Base-by-base conservation (phyloP, 2,888 invertebrate genomes). In the Dryocosmus kuriphilus region DNA sequence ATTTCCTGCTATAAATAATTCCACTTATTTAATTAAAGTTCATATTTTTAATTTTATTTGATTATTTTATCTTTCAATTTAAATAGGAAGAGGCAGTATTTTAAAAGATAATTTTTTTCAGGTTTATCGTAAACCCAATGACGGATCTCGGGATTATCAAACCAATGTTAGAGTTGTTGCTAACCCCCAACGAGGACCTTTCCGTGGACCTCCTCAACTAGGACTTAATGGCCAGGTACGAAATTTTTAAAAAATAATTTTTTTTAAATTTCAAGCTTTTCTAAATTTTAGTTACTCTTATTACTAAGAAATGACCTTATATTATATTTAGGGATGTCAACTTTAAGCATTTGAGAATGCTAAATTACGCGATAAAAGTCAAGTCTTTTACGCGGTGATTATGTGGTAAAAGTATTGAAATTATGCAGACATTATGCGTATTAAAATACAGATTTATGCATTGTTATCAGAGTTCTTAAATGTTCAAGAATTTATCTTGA, bases 141-240 rank as follows among this genome's bases (percentile, higher is more conserved):
- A 32, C 22, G 30, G n/a, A 35, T 6, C 63, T 35, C 27, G 27
- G 11, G 61, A 61, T 61, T 24, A 27, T 61, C 61, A 30, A 16
- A 30, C 24, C 14, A n/a, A 24, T 27, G 65, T 73, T 4, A 51
- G 73, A 51, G 41, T 46, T 6, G 75, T 46, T 27, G 38, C 24
- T 24, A 63, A 75, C 6, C 75, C 32, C 3, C 75, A 63, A 63
- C 27, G 75, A 38, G 75, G 75, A 61, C 62, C 62, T 32, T 32
- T 46, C 41, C 61, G 75, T 61, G 75, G 75, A 55, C 46, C 75
- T 22, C 51, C 75, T 35, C 75, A 63, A 63, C 41, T 75, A 22
- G 63, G 62, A 51, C 75, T 24, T 6, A 75, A 75, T 63, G 75
- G 61, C 32, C 75, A 75, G 63, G 75, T 75, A 75, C 1, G 38